Percentiles rank a stretch among this genome's conserved stretches.
phyloP scores from a whole-genome alignment of 1,140 invertebrate genomes.

The Drosophila nikananu region DNA sequence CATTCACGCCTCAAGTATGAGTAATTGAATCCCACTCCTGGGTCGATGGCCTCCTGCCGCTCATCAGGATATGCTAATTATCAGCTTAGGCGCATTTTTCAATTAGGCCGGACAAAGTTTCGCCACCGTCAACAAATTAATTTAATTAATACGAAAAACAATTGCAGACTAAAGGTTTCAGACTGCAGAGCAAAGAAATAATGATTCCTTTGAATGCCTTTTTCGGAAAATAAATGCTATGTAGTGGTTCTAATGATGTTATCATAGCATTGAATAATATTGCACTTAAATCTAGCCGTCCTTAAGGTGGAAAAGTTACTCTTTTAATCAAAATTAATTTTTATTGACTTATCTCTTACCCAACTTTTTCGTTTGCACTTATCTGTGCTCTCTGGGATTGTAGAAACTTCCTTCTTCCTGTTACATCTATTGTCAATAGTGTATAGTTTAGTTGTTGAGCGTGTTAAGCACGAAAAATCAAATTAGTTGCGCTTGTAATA shows the following conservation, averaged over 20 bases:
- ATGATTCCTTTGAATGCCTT: not conserved
- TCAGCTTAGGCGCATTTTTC: slow-evolving; percentile 80
- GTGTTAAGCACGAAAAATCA: not conserved
- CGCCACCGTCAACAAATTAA: slow-evolving; percentile 50
- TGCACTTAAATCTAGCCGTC: too few species aligned
- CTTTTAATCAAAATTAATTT: too few species aligned
- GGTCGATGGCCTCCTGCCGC: not conserved
- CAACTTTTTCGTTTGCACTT: too few species aligned
- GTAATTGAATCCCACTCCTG: slow-evolving; percentile 73
- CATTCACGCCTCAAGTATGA: slow-evolving; percentile 78
- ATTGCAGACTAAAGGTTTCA: slow-evolving; percentile 19
- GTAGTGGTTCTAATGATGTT: not conserved
- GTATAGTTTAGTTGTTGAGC: not conserved
- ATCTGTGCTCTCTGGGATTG: not conserved
- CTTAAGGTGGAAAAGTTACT: too few species aligned
- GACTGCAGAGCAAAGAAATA: not conserved
- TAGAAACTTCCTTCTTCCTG: not conserved
- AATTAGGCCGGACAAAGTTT: slow-evolving; percentile 68
- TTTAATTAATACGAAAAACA: slow-evolving; percentile 73
- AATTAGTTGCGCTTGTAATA: slow-evolving; percentile 25
- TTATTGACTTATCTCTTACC: not conserved
- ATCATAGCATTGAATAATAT: too few species aligned
- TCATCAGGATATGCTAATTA: slow-evolving; percentile 71
- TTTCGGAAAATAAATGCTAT: not conserved
- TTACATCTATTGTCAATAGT: not conserved